A percentile compares a stretch with the other conserved stretches of the same genome.
Evolutionary conservation across 2,888 invertebrate species (phyloP).

Genomic region (Acanthosepion lycidas): DNA sequence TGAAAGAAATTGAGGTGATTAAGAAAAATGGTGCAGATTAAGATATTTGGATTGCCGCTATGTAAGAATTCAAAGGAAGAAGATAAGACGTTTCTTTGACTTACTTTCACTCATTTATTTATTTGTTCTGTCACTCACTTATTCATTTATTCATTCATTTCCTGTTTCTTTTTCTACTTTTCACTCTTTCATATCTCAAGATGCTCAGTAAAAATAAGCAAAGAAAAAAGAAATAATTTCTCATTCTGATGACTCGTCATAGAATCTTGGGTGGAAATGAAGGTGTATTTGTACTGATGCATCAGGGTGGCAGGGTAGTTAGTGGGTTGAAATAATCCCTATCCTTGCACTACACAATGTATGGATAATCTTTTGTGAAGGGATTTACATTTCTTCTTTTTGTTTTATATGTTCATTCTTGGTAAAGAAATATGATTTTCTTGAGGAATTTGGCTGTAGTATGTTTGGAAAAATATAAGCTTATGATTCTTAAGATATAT

Average conservation of each 20-base stretch:
- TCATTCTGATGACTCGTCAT: neutral
- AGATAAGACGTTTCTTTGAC: no score
- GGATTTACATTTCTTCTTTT: neutral
- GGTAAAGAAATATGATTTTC: neutral
- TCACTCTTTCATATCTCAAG: neutral
- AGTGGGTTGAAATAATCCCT: neutral
- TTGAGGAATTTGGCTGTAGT: neutral
- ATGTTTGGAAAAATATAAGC: neutral
- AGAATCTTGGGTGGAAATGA: neutral
- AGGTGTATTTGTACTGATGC: neutral
- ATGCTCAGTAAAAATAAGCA: neutral
- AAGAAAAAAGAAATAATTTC: neutral
- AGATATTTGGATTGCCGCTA: neutral
- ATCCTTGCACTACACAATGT: neutral
- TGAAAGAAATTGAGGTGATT: slow-evolving; percentile 33
- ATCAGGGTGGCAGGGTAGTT: neutral
- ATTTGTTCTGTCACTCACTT: neutral
- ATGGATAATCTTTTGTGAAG: neutral
- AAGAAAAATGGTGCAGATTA: neutral
- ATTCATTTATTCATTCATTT: no score
- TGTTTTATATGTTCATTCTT: neutral
- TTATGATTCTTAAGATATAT: neutral
- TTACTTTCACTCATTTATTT: no score
- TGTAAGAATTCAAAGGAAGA: no score
- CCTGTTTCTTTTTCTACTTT: neutral